These are phyloP conservation scores for Bergia puertoricense DNA, from an alignment of 92 coral and sea anemone genomes.

Conservation along the genomic window DNA sequence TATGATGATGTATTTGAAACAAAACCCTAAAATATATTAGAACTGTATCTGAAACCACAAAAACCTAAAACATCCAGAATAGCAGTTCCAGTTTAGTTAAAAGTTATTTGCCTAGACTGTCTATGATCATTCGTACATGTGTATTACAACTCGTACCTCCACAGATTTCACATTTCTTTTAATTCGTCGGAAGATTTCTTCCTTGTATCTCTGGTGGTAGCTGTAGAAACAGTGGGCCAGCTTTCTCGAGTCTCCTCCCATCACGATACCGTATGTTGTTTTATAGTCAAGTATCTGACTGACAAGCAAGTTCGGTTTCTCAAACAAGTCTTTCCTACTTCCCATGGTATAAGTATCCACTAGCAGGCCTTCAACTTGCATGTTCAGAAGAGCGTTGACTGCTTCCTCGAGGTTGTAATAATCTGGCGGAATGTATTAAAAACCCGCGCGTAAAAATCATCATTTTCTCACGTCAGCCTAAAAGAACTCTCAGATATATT, in stretches of 20 bases:
- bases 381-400: constrained; percentile 20
- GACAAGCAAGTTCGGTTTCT: constrained; percentile 35
- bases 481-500: no score
- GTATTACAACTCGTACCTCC: neutral
- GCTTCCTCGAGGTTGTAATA: constrained; percentile 18
- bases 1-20: no score
- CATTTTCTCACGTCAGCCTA: no score
- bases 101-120: no score
- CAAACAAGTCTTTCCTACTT: constrained; percentile 50
- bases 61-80: no score
- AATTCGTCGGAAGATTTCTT: constrained; percentile 9
- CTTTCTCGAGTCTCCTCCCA: constrained; percentile 49
- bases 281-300: constrained; percentile 44
- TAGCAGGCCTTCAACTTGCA: constrained; percentile 44
- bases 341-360: constrained; percentile 52
- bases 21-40: no score
- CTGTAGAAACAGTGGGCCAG: constrained; percentile 42
- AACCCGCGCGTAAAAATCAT: neutral
- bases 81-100: no score
- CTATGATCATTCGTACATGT: neutral
- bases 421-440: neutral
- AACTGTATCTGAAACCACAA: no score
- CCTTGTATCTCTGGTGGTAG: constrained; percentile 36
- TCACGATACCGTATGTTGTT: constrained; percentile 46
- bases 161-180: constrained; percentile 10